These are phyloP conservation scores for Galeruca laticollis DNA, from an alignment of 2,888 invertebrate species.

Conservation along the genomic window DNA sequence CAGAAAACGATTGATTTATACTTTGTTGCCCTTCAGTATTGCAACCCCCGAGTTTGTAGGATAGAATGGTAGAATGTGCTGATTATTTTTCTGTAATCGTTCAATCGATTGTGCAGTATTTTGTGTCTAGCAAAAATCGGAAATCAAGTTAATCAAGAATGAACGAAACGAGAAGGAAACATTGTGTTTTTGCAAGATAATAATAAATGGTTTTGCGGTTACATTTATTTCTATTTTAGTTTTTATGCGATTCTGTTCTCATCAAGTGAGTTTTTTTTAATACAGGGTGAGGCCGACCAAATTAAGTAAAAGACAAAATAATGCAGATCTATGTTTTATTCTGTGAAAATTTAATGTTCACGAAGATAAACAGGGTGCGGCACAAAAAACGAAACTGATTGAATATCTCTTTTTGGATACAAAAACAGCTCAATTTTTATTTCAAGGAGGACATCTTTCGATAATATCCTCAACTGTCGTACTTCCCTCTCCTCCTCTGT, in stretches of 20 bases:
- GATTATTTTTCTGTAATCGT: conserved; percentile 31
- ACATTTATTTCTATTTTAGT: background rate
- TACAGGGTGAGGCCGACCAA: too few species aligned
- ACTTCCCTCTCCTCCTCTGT: too few species aligned
- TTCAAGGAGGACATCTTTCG: too few species aligned
- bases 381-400: too few species aligned
- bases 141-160: conserved; percentile 23
- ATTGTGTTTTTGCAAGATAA: conserved; percentile 15
- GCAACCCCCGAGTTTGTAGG: conserved; percentile 11
- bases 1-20: conserved; percentile 39
- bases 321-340: too few species aligned
- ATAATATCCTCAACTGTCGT: too few species aligned
- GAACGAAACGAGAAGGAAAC: conserved; percentile 2
- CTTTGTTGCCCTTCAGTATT: conserved; percentile 23
- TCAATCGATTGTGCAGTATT: conserved; percentile 23
- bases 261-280: background rate
- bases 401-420: too few species aligned
- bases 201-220: conserved; percentile 10
- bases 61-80: conserved; percentile 1
- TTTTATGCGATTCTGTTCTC: background rate
- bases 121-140: conserved; percentile 17
- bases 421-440: too few species aligned
- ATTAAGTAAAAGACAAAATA: too few species aligned
- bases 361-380: too few species aligned
- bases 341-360: too few species aligned